Conservation (phyloP, 2,113 vertebrate genomes). For the Notarius quadriscutis region DNA sequence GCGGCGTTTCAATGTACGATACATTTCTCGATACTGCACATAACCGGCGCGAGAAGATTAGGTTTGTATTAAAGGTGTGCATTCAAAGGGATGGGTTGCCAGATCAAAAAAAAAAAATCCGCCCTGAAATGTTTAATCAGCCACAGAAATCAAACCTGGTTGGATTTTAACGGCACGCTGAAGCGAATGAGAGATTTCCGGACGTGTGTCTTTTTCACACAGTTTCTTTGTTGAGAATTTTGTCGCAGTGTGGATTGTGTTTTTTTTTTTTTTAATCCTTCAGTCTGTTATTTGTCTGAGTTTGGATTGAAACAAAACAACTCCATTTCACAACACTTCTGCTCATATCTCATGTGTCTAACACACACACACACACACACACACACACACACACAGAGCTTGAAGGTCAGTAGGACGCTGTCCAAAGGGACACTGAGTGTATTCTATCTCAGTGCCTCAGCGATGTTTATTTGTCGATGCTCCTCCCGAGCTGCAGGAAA, state of each 20-base stretch:
- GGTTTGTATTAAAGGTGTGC: too few relatives aligned
- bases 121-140: too few relatives aligned
- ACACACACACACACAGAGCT: background rate
- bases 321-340: background rate
- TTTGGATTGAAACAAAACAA: background rate
- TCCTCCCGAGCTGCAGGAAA: background rate
- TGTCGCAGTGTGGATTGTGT: background rate
- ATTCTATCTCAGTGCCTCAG: background rate
- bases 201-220: background rate
- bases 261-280: background rate
- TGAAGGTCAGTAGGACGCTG: background rate
- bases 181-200: background rate
- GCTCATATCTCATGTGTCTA: background rate
- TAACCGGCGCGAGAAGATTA: too few relatives aligned
- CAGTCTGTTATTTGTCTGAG: background rate
- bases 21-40: too few relatives aligned
- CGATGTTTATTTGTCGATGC: background rate
- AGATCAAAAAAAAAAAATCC: background rate
- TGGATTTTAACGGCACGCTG: background rate
- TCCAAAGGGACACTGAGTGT: background rate
- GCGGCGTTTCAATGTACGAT: too few relatives aligned
- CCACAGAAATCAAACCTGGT: background rate
- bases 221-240: background rate
- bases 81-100: background rate
- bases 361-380: background rate